phyloP scores from a whole-genome alignment of 1,140 invertebrate genomes.

The Papilio aristodemus region DNA sequence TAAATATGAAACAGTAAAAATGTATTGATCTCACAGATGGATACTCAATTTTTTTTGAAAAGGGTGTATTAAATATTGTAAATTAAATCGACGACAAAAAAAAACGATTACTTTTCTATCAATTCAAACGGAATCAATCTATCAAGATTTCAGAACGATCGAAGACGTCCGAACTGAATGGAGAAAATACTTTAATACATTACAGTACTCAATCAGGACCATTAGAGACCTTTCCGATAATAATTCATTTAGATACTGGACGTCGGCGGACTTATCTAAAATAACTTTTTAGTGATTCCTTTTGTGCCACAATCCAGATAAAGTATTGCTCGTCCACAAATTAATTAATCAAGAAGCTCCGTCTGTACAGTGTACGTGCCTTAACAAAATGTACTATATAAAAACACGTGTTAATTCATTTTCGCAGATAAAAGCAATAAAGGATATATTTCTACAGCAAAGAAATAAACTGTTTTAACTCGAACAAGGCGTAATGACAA shows the following conservation, averaged over 20 bases:
- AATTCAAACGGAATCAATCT: constrained; percentile 28
- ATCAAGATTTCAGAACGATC: constrained; percentile 31
- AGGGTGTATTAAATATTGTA: constrained; percentile 9
- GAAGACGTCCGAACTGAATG: constrained; percentile 28
- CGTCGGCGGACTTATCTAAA: constrained; percentile 27
- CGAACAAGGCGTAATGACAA: too few relatives aligned
- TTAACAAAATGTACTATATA: background rate
- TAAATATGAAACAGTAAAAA: background rate
- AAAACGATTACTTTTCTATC: constrained; percentile 3
- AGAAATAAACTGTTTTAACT: too few relatives aligned
- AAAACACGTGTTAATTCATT: background rate
- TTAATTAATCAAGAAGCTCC: background rate
- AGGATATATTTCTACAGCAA: too few relatives aligned
- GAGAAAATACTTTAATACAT: constrained; percentile 33
- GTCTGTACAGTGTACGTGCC: background rate
- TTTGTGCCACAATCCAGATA: constrained; percentile 7
- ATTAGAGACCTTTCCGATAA: constrained; percentile 34
- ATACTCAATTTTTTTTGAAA: background rate
- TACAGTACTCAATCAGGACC: constrained; percentile 32
- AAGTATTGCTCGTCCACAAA: background rate
- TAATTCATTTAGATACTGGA: constrained; percentile 30
- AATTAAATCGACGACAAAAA: background rate
- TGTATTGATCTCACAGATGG: background rate
- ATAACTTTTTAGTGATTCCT: constrained; percentile 27
- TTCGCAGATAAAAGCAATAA: too few relatives aligned